Conservation (phyloP, 2,888 invertebrate genomes). For the Pachycephus smyrnensis region DNA sequence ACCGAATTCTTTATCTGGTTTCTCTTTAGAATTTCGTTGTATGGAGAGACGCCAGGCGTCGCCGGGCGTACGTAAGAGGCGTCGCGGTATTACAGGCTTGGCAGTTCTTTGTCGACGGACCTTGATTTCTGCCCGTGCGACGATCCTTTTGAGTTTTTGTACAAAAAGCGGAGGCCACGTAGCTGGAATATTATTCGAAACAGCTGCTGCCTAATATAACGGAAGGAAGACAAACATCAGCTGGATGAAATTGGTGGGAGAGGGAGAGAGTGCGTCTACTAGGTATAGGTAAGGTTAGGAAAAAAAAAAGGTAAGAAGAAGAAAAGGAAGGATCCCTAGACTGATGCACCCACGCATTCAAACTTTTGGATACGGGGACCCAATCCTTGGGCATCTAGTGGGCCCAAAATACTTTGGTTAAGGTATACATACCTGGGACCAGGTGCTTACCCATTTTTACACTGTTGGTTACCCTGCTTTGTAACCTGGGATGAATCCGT, state of each 20-base stretch:
- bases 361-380: neutral
- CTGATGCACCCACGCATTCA: neutral
- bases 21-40: neutral
- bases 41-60: conserved; percentile 33
- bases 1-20: neutral
- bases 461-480: neutral
- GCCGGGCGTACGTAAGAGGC: conserved; percentile 21
- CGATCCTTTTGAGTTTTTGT: conserved; percentile 30
- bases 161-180: neutral
- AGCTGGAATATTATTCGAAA: neutral
- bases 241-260: neutral
- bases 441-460: neutral
- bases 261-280: conserved; percentile 10
- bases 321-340: conserved; percentile 1
- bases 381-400: neutral
- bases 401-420: neutral
- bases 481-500: neutral
- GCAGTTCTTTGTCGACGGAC: conserved; percentile 39
- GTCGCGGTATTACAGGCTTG: conserved; percentile 15
- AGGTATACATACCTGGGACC: neutral
- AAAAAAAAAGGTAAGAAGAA: conserved; percentile 11
- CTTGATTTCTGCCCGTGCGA: neutral
- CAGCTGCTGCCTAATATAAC: neutral
- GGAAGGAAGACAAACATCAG: neutral
- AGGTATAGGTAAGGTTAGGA: neutral